Evolutionary conservation across 2,888 invertebrate species (phyloP).

Genomic region (Cryptocheilus praepositus): DNA sequence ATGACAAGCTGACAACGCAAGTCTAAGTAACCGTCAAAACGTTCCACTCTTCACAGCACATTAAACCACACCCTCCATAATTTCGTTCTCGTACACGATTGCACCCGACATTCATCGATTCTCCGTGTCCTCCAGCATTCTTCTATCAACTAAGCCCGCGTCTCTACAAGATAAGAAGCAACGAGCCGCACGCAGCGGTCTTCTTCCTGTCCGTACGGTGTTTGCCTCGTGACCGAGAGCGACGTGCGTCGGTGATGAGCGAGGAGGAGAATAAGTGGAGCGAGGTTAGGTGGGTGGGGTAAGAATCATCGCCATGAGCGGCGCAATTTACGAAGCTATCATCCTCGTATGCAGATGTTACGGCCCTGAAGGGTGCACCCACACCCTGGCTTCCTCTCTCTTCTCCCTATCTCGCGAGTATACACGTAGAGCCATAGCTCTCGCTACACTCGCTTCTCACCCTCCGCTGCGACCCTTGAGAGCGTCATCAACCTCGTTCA

Average conservation of each 20-base stretch:
- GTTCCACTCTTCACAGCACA: not conserved
- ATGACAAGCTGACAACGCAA: not conserved
- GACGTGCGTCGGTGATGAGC: conserved; percentile 32
- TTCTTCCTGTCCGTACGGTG: too few relatives aligned
- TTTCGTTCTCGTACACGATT: too few relatives aligned
- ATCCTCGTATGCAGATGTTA: conserved; percentile 69
- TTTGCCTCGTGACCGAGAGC: conserved; percentile 30
- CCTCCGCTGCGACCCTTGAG: conserved; percentile 16
- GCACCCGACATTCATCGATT: too few relatives aligned
- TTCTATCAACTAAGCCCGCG: too few relatives aligned
- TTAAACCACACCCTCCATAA: too few relatives aligned
- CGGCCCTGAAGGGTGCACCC: conserved; percentile 45
- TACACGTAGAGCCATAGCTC: too few relatives aligned
- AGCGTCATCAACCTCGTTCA: conserved; percentile 28
- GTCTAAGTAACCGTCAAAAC: not conserved
- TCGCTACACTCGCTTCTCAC: not conserved
- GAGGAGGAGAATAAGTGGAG: conserved; percentile 19
- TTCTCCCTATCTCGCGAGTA: conserved; percentile 13
- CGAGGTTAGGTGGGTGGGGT: conserved; percentile 20
- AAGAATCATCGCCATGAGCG: conserved; percentile 62
- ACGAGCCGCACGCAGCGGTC: too few relatives aligned
- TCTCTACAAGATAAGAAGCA: too few relatives aligned
- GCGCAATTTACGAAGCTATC: conserved; percentile 71
- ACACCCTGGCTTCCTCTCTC: conserved; percentile 11
- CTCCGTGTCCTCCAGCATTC: too few relatives aligned